Evolutionary conservation across 2,888 invertebrate species (phyloP).

Genomic region (Rotaria macrura): DNA sequence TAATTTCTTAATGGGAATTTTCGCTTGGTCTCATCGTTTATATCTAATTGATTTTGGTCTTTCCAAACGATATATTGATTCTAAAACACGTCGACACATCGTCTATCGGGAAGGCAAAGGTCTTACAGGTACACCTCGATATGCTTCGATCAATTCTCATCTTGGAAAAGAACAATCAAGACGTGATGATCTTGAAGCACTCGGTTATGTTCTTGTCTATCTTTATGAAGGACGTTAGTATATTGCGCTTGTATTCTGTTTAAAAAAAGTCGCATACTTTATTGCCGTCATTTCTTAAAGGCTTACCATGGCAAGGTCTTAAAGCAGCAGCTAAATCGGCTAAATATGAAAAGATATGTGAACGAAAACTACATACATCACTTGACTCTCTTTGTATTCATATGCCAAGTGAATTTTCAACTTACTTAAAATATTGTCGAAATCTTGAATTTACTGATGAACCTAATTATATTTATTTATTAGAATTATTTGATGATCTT

Average conservation of each 20-base stretch:
- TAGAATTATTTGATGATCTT: constrained; percentile 14
- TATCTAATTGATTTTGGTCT: constrained; percentile 55
- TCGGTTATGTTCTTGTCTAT: constrained; percentile 99
- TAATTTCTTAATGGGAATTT: constrained; percentile 55
- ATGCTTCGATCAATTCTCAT: constrained; percentile 98
- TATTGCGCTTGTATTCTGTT: too few relatives aligned
- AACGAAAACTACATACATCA: constrained; percentile 33
- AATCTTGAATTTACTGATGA: constrained; percentile 32
- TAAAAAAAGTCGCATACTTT: too few relatives aligned
- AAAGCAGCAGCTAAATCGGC: constrained; percentile 61
- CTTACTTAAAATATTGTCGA: constrained; percentile 34
- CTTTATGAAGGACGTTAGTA: constrained; percentile 70
- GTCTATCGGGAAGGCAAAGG: constrained; percentile 62
- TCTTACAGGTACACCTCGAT: constrained; percentile 56
- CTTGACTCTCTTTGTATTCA: constrained; percentile 34
- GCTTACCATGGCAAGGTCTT: constrained; percentile 96
- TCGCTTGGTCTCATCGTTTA: constrained; percentile 41
- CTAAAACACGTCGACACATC: constrained; percentile 80
- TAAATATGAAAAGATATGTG: constrained; percentile 34
- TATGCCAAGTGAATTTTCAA: constrained; percentile 35
- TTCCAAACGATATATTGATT: constrained; percentile 94
- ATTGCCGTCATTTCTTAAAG: constrained; percentile 51
- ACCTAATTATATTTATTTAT: constrained; percentile 30
- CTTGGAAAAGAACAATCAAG: constrained; percentile 95
- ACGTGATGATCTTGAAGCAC: constrained; percentile 89